Evolutionary conservation across 2,888 invertebrate genomes (phyloP).

Genomic region (Melieria crassipennis): DNA sequence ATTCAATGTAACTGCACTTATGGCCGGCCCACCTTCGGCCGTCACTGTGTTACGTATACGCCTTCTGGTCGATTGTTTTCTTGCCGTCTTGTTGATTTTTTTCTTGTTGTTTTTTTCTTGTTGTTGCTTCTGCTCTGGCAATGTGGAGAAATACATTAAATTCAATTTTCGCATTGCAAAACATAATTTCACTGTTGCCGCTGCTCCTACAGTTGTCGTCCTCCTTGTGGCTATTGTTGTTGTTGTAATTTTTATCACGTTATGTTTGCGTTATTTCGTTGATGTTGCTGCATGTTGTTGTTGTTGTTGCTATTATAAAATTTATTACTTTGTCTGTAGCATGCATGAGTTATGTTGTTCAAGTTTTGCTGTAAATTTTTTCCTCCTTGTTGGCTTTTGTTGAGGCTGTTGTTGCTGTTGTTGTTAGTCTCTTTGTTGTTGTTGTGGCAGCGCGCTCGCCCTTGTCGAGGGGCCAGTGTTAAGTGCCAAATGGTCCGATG

Average conservation of each 20-base stretch:
- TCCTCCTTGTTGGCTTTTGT: slow-evolving; percentile 9
- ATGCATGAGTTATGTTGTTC: slow-evolving; percentile 54
- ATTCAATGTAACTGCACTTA: not conserved
- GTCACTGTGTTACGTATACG: slow-evolving; percentile 29
- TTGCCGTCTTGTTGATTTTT: not conserved
- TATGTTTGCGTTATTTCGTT: slow-evolving; percentile 26
- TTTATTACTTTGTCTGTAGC: slow-evolving; percentile 55
- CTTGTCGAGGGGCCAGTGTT: slow-evolving; percentile 40
- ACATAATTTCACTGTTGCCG: slow-evolving; percentile 53
- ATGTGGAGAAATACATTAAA: slow-evolving; percentile 43
- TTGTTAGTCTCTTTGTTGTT: slow-evolving; percentile 37
- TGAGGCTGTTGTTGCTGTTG: slow-evolving; percentile 14
- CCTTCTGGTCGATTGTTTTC: not conserved
- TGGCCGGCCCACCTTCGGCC: not conserved
- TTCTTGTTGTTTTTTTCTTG: not conserved
- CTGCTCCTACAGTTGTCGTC: not conserved
- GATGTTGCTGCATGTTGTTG: slow-evolving; percentile 31
- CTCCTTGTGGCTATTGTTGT: not conserved
- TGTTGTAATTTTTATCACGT: slow-evolving; percentile 24
- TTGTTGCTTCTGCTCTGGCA: slow-evolving; percentile 12
- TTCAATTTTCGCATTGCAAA: slow-evolving; percentile 61
- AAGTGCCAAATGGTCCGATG: slow-evolving; percentile 55
- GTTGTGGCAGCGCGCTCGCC: slow-evolving; percentile 3
- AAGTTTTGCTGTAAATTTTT: slow-evolving; percentile 33
- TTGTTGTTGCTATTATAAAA: slow-evolving; percentile 45